A percentile compares a stretch with the other conserved stretches of the same genome.
Evolutionary conservation across 2,888 invertebrate species (phyloP).

Genomic region (Sesia apiformis): DNA sequence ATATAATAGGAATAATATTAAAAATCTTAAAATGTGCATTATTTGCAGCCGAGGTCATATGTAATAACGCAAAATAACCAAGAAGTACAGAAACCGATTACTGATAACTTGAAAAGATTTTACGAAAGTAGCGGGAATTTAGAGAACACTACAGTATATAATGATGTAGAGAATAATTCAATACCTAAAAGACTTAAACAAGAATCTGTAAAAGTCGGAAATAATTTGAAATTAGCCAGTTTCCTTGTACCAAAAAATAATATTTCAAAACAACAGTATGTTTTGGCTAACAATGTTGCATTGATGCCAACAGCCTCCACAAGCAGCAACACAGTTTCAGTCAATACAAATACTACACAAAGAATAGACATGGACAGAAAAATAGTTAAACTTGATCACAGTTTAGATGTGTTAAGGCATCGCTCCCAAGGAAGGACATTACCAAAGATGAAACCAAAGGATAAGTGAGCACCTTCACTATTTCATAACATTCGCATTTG

Average conservation of each 20-base stretch:
- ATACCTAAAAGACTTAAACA: constrained; percentile 39
- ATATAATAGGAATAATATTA: constrained; percentile 4
- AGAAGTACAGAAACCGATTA: constrained; percentile 39
- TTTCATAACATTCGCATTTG: too few relatives aligned
- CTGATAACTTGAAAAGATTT: constrained; percentile 61
- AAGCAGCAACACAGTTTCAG: constrained; percentile 13
- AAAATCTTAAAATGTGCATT: background rate
- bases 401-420: constrained; percentile 28
- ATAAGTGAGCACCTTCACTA: constrained; percentile 37
- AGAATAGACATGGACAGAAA: constrained; percentile 54
- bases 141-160: constrained; percentile 36
- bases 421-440: constrained; percentile 32
- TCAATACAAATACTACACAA: constrained; percentile 26
- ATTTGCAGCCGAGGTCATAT: constrained; percentile 49
- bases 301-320: constrained; percentile 37
- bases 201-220: constrained; percentile 36
- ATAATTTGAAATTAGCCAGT: constrained; percentile 58
- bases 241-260: constrained; percentile 53
- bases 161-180: constrained; percentile 23
- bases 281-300: constrained; percentile 27
- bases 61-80: constrained; percentile 37
- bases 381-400: constrained; percentile 50
- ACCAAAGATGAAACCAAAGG: constrained; percentile 64
- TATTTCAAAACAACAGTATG: background rate
- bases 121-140: constrained; percentile 67